Base-by-base conservation (phyloP, 2,888 invertebrate species). In the Agriopis marginaria region DNA sequence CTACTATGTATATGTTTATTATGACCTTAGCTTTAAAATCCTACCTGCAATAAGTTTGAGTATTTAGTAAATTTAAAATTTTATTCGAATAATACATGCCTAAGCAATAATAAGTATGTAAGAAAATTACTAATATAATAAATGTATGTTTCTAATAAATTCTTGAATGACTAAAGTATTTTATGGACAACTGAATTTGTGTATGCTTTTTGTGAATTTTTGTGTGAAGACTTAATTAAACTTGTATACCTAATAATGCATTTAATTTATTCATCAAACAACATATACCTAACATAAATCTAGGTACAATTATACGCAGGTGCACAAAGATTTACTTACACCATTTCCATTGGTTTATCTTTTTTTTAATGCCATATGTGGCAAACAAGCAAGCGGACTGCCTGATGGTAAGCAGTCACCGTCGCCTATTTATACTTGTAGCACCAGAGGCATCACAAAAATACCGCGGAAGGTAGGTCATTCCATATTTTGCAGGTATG, bases 21-120 rank as follows among this genome's bases (percentile, higher is more conserved):
- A 23, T 23, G 1, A 0, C 39, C 8, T 42, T 58, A 45, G 58
- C 58, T 58, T 58, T 58, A 58, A 58, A 32, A 40, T 8, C 42
- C 9, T 17, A n/a, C 40, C 11, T n/a, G n/a, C n/a, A 12, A n/a
- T 3, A 12, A n/a, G 12, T 3, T 32, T 39, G 0, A 8, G 9
- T n/a, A 14, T 14, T 5, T 42, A 10, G 6, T 17, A 4, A 10
- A 17, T 14, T n/a, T 56, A 42, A 12, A 17, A 17, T 56, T 56
- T 17, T 32, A 32, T 32, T 32, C 32, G 9, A 17, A 56, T 54
- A 39, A 54, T 42, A 56, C 17, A 10, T 23, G 17, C 40, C 1
- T 55, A 56, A 17, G 44, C 44, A 58, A 58, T 58, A 58, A 58
- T 58, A 58, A 45, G n/a, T 12, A 4, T 58, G 23, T 58, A 58